Base-by-base conservation (phyloP, 2,797 vertebrate species). In the Caiman crocodilus region DNA sequence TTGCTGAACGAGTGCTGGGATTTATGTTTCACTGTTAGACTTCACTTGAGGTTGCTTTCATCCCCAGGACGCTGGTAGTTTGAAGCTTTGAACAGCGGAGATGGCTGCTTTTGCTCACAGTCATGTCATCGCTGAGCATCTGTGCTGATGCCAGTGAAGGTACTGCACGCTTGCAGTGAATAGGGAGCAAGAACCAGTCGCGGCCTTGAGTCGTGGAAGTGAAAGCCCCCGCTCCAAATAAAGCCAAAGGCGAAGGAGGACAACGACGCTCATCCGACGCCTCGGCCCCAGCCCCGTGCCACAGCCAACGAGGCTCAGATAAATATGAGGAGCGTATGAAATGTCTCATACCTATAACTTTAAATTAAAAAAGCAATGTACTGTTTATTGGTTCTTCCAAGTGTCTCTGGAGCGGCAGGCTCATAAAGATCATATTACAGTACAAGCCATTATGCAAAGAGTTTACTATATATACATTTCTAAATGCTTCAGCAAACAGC, bases 401-500 rank as follows among this genome's bases (percentile, higher is more conserved):
- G 96, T 13, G 89, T 76, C 96, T 95, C 86, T 60, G 1, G 94
- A 88, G 35, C 87, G 26, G 90, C 90, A 79, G 96, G 92, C 90
- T 95, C 97, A 96, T 97, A 96, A 98, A 97, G 96, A 96, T 91
- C 94, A 79, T 88, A 92, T 97, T 96, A 92, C 92, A 93, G 96
- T 76, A 83, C 91, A 92, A 96, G 97, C 95, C 96, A 95, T 98
- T 97, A 96, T 59, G 96, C 90, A 76, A 94, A 65, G 95, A 95
- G 96, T 93, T 95, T 95, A 94, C 96, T 96, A 76, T 94, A 96
- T 88, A 95, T 90, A 96, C 96, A 89, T 96, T 93, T 94, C 97
- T 96, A 96, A 98, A 97, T 94, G 97, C 97, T 75, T 95, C 95
- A 25, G 97, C 97, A 96, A 97, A 96, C 96, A 94, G 97, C 97